Percentiles rank a stretch among this genome's conserved stretches.
These are phyloP conservation scores for Chelonoidis abingdonii DNA, from an alignment of 2,113 vertebrate species.

Conservation along the genomic window DNA sequence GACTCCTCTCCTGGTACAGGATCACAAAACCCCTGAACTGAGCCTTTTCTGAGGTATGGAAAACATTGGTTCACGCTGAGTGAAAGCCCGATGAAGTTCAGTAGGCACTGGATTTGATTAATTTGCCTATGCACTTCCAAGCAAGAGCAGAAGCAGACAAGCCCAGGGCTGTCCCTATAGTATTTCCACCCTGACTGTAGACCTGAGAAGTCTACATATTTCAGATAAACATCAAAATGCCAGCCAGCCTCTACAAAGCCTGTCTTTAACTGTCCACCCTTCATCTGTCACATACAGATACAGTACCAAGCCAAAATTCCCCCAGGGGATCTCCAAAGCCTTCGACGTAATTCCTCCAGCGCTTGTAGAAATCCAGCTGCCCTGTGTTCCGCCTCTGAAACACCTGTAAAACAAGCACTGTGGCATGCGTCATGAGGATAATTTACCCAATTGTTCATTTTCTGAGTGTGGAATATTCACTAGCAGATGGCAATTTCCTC, in stretches of 20 bases:
- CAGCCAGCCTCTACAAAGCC: not conserved
- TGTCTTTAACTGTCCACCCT: not conserved
- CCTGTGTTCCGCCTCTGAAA: slow-evolving; percentile 89
- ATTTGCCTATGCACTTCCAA: not conserved
- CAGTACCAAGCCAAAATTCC: slow-evolving; percentile 92
- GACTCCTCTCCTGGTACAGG: not conserved
- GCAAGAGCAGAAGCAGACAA: not conserved
- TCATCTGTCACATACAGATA: not conserved
- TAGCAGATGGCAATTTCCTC: not conserved
- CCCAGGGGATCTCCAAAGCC: slow-evolving; percentile 90
- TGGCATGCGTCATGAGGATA: not conserved
- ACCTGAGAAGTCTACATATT: not conserved
- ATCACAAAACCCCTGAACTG: not conserved
- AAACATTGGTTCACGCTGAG: not conserved
- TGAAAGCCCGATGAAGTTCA: not conserved
- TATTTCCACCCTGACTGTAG: not conserved
- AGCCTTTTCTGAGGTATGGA: not conserved
- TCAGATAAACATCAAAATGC: not conserved
- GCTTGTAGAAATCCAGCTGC: slow-evolving; percentile 90
- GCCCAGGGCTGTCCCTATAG: not conserved
- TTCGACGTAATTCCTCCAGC: slow-evolving; percentile 88
- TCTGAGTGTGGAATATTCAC: not conserved
- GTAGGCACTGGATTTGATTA: not conserved
- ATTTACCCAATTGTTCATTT: not conserved
- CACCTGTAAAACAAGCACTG: slow-evolving; percentile 74